Conservation (phyloP, 1,140 invertebrate genomes). For the Elysia chlorotica region DNA sequence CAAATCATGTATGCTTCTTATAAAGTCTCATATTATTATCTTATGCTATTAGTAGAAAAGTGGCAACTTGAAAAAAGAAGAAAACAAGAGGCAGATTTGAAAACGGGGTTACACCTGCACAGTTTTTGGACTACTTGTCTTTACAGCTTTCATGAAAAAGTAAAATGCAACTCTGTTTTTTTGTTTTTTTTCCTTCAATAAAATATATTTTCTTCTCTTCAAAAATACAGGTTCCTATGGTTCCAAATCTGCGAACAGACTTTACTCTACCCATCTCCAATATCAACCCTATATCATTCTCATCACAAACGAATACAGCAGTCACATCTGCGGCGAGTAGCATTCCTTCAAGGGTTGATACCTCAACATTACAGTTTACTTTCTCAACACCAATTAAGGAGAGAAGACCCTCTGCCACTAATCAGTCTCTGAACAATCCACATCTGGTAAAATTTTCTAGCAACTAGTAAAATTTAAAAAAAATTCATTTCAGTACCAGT, state of each 20-base stretch:
- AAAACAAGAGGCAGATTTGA: no score
- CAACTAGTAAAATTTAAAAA: background rate
- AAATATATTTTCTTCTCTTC: no score
- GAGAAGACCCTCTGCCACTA: conserved; percentile 5
- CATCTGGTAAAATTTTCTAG: background rate
- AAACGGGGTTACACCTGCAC: no score
- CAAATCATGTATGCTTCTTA: no score
- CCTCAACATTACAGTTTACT: conserved; percentile 32
- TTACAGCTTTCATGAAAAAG: no score
- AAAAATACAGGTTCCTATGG: conserved; percentile 26
- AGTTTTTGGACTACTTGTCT: no score
- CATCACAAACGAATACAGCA: background rate
- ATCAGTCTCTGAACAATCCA: background rate
- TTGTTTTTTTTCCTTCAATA: no score
- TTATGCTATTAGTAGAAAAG: no score
- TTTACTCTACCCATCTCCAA: conserved; percentile 43
- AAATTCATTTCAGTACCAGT: background rate
- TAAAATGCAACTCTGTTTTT: no score
- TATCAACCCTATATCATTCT: conserved; percentile 31
- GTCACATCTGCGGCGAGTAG: background rate
- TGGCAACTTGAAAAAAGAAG: no score
- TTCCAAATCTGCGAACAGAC: conserved; percentile 42
- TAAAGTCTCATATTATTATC: no score
- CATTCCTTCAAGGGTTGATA: conserved; percentile 2
- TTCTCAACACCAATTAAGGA: conserved; percentile 43